Base-by-base conservation (phyloP, 2,888 invertebrate genomes). In the Anorthoa munda region DNA sequence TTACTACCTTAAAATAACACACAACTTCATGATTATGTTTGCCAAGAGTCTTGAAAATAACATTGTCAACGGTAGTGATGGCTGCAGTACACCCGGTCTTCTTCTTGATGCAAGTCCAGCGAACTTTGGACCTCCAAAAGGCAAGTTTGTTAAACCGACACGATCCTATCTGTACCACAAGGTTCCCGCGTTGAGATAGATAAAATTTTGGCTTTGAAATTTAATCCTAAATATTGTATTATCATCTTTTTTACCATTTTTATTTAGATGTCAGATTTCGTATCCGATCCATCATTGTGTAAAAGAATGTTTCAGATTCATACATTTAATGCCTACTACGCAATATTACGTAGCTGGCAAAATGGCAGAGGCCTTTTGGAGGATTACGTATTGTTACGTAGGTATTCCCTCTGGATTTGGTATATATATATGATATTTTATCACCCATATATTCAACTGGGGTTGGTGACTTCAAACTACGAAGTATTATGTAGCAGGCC, bases 41-140 rank as follows among this genome's bases (percentile, higher is more conserved):
- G 2, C 96, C 95, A 2, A 96, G 88, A 0, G 95, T 95, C 84
- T 96, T 96, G 12, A 96, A 94, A 51, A 96, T 96, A 64, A 95
- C 92, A 73, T 95, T 95, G 73, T 96, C 94, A 2, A 95, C 90
- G 0, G 96, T 95, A 26, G 96, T 96, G 67, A 96, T 94, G 48
- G 95, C 90, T 5, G 96, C 96, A 4, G 92, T 95, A 77, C 96
- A 96, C 0, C 96, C 95, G 21, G 85, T 92, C 85, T 95, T 96
- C 91, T 95, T 96, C 87, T 96, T 96, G 84, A 95, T 95, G 85
- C 96, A 96, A 0, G 95, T 94, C 96, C 96, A 96, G 17, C 96
- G 94, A 3, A 95, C 92, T 84, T 95, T 95, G 67, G 95, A 92
- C 11, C 96, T 95, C 95, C 95, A 95, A 70, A 93, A 93, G 1